Base-by-base conservation (phyloP, 2,888 invertebrate genomes). In the Cordilura impudica region DNA sequence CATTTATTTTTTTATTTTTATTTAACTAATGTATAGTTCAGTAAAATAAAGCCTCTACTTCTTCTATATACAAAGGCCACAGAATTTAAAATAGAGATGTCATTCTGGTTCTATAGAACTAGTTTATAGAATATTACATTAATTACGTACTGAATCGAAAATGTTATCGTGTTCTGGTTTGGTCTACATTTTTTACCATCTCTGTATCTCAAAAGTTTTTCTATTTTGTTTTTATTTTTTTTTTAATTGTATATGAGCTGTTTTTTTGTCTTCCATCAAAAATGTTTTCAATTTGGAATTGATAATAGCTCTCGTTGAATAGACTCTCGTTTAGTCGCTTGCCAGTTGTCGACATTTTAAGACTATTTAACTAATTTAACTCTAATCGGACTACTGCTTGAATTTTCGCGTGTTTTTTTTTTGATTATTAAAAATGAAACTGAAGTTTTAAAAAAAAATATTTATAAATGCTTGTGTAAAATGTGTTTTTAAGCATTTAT, bases 281-380 rank as follows among this genome's bases (percentile, higher is more conserved):
- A 54, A 35, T 69, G 14, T 43, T 51, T 75, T 56, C 16, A 69
- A 71, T 72, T 53, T 39, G 75, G 63, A 72, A 75, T 72, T 79
- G 66, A 75, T 71, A 75, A 79, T 79, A 54, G 23, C n/a, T 61
- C 67, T 58, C 16, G 69, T 53, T 21, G 35, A 54, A 54, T 60
- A 39, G 31, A 31, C 21, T 16, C 60, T 51, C 69, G 71, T 67
- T 75, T 75, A 79, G 79, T 79, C 75, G 79, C n/a, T 60, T 58
- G 19, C 14, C 7, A 65, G 63, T 71, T 75, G 70, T 69, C 58
- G 67, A 65, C 60, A 58, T 39, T 71, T 75, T 23, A 63, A 66
- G 65, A 75, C 49, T 67, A 63, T 63, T 66, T 60, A 19, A 23
- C 1, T 39, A 53, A 23, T 71, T 21, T 16, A 45, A 60, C 49